Conservation (phyloP, 2,797 vertebrate species). For the Cirrhinus molitorella region DNA sequence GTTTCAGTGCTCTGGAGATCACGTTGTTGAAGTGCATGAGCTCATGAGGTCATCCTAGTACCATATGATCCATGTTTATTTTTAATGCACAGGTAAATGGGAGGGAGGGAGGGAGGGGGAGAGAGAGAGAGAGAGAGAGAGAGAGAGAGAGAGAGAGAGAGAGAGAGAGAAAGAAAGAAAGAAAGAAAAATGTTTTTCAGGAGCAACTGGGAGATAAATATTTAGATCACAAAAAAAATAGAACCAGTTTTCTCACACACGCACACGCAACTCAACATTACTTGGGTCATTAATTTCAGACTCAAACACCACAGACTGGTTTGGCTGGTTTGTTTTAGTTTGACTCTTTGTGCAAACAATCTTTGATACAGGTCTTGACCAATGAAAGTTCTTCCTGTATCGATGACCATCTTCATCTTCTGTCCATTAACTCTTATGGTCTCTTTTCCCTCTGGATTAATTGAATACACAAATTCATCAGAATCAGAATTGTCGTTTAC, state of each 20-base stretch:
- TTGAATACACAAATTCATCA: conserved; percentile 10
- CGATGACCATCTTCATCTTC: not conserved
- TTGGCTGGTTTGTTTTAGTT: too few relatives aligned
- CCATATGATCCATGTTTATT: not conserved
- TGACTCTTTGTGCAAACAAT: too few relatives aligned
- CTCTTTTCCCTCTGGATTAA: not conserved
- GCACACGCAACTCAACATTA: too few relatives aligned
- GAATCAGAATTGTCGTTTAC: not conserved
- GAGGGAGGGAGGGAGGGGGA: too few relatives aligned
- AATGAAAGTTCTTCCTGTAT: not conserved
- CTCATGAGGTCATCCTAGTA: not conserved
- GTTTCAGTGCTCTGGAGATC: not conserved
- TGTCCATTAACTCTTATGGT: not conserved
- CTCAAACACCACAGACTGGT: not conserved
- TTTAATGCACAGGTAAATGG: too few relatives aligned
- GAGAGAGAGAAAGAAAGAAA: too few relatives aligned
- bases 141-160: too few relatives aligned
- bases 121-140: too few relatives aligned
- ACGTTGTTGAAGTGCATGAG: not conserved
- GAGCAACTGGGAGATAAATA: not conserved
- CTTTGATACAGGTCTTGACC: too few relatives aligned
- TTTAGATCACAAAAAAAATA: not conserved
- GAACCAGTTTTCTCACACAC: not conserved
- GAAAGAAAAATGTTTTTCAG: not conserved
- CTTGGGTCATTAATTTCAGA: not conserved